Percentiles rank a stretch among this genome's conserved stretches.
Conservation (phyloP, 2,113 vertebrate genomes). For the Cyprinodon variegatus region DNA sequence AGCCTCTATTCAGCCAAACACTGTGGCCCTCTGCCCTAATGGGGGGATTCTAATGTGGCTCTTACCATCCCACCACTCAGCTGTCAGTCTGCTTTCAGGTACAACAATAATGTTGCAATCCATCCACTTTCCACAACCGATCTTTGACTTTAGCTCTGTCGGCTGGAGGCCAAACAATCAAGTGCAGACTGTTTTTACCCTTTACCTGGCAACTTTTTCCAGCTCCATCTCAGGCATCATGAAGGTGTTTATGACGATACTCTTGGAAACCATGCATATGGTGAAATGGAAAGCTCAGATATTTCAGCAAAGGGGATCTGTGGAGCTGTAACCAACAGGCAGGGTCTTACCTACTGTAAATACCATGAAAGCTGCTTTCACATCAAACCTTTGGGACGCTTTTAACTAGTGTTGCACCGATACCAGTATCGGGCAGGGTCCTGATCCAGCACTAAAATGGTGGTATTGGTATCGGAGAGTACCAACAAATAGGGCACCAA, state of each 20-base stretch:
- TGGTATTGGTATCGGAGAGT: no score
- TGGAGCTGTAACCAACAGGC: neutral
- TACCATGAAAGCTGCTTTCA: neutral
- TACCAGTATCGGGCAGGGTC: no score
- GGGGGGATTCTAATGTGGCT: no score
- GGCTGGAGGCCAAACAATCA: neutral
- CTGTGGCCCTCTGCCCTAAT: neutral
- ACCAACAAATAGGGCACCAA: no score
- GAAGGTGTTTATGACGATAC: neutral
- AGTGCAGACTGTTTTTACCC: neutral
- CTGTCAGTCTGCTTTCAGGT: neutral
- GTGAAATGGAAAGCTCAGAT: neutral
- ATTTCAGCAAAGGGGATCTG: neutral
- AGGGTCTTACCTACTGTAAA: neutral
- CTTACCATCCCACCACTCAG: neutral
- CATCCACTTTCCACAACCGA: neutral
- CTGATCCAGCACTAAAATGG: no score
- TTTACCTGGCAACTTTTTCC: neutral
- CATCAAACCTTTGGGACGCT: no score
- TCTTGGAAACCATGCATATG: neutral
- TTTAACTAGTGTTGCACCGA: no score
- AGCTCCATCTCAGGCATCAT: neutral
- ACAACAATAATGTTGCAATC: neutral
- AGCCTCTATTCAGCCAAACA: constrained; percentile 32
- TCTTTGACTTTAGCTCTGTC: neutral